phyloP scores from a whole-genome alignment of 1,140 invertebrate genomes.

The Camponotus pennsylvanicus region DNA sequence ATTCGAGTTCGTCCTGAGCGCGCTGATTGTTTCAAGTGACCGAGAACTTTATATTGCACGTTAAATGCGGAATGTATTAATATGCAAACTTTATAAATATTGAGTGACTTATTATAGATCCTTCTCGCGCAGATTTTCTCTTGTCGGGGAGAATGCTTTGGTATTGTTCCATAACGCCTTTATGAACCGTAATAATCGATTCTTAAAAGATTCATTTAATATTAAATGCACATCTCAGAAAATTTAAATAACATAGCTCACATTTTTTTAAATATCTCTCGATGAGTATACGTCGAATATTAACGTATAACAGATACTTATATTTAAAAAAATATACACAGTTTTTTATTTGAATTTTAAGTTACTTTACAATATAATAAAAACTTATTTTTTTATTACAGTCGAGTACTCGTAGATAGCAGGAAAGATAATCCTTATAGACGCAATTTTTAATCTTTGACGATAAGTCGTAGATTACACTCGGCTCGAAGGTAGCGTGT shows the following conservation, averaged over 20 bases:
- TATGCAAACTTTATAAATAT: slow-evolving; percentile 48
- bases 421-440: neutral
- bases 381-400: neutral
- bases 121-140: neutral
- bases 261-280: neutral
- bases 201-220: neutral
- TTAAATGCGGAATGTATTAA: slow-evolving; percentile 12
- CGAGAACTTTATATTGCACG: slow-evolving; percentile 34
- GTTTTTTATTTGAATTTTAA: slow-evolving; percentile 2
- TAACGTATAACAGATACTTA: neutral
- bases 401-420: neutral
- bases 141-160: neutral
- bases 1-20: slow-evolving; percentile 16
- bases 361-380: neutral
- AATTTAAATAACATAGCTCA: neutral
- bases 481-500: neutral
- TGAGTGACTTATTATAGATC: slow-evolving; percentile 14
- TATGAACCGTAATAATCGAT: neutral
- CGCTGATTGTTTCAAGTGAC: slow-evolving; percentile 38
- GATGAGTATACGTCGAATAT: no score
- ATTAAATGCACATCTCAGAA: neutral
- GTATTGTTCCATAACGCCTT: neutral
- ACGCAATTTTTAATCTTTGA: slow-evolving; percentile 16
- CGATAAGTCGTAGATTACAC: slow-evolving; percentile 26
- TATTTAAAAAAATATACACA: neutral